Percentiles rank a stretch among this genome's conserved stretches.
Conservation (phyloP, 30 jellyfish, hydroid and myxozoan genomes). For the Clytia hemisphaerica region DNA sequence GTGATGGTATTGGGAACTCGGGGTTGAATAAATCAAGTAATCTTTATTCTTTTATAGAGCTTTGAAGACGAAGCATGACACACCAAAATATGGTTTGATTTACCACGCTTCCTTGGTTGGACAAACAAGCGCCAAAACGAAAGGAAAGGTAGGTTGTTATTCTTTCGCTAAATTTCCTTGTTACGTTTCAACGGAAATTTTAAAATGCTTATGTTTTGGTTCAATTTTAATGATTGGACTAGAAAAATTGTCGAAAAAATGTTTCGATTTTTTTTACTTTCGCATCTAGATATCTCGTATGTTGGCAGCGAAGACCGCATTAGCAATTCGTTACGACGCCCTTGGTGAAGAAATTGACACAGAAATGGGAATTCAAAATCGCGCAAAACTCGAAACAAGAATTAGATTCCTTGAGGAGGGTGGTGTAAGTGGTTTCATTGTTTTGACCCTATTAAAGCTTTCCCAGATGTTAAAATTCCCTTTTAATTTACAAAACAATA, state of each 20-base stretch:
- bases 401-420: constrained; percentile 72
- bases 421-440: constrained; percentile 41
- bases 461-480: too few species aligned
- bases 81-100: constrained; percentile 97
- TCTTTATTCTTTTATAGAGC: constrained; percentile 51
- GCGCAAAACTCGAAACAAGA: constrained; percentile 82
- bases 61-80: constrained; percentile 85
- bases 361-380: constrained; percentile 78
- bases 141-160: constrained; percentile 77
- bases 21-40: neutral
- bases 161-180: too few species aligned
- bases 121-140: constrained; percentile 56
- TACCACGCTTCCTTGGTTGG: constrained; percentile 95
- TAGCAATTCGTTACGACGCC: constrained; percentile 94
- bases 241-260: too few species aligned
- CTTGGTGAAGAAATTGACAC: constrained; percentile 80
- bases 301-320: constrained; percentile 93
- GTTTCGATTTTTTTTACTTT: too few species aligned
- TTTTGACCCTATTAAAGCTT: too few species aligned
- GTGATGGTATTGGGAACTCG: neutral
- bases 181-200: neutral
- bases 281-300: constrained; percentile 73
- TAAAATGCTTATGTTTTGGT: too few species aligned
- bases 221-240: too few species aligned
- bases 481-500: too few species aligned